phyloP scores from a whole-genome alignment of 30 jellyfish, hydroid and myxozoan species.

The Sanderia malayensis region DNA sequence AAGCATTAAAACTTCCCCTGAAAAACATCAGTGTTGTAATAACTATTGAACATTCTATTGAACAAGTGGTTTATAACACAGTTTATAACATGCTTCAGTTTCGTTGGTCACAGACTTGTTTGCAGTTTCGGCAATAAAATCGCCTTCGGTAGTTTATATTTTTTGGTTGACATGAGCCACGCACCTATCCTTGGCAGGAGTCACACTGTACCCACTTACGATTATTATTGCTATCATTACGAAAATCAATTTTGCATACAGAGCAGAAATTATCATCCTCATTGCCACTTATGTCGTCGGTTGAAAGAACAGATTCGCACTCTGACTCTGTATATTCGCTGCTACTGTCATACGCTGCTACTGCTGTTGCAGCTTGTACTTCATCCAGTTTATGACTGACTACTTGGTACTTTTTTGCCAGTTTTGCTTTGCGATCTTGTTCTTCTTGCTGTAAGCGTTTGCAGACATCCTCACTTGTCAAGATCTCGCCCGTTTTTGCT shows the following conservation, averaged over 20 bases:
- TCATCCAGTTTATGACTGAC: background rate
- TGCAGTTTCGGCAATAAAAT: too few species aligned
- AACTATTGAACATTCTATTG: too few species aligned
- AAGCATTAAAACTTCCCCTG: too few species aligned
- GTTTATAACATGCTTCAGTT: too few species aligned
- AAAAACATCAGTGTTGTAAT: too few species aligned
- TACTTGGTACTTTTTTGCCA: background rate
- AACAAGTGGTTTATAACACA: too few species aligned
- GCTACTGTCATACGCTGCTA: background rate
- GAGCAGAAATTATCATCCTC: background rate
- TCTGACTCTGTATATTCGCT: background rate
- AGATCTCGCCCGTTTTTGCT: slow-evolving; percentile 2
- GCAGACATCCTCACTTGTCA: background rate
- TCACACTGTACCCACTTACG: background rate
- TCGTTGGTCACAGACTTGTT: too few species aligned
- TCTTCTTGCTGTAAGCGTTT: slow-evolving; percentile 11
- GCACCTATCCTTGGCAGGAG: background rate
- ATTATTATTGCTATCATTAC: background rate
- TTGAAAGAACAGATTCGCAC: too few species aligned
- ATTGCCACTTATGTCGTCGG: too few species aligned
- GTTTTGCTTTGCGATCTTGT: background rate
- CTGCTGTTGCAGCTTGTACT: background rate
- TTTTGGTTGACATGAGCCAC: background rate
- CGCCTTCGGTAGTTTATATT: too few species aligned
- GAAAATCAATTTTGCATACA: background rate